Evolutionary conservation across 2,113 vertebrate genomes (phyloP).

Genomic region (Cynopterus brachyotis): DNA sequence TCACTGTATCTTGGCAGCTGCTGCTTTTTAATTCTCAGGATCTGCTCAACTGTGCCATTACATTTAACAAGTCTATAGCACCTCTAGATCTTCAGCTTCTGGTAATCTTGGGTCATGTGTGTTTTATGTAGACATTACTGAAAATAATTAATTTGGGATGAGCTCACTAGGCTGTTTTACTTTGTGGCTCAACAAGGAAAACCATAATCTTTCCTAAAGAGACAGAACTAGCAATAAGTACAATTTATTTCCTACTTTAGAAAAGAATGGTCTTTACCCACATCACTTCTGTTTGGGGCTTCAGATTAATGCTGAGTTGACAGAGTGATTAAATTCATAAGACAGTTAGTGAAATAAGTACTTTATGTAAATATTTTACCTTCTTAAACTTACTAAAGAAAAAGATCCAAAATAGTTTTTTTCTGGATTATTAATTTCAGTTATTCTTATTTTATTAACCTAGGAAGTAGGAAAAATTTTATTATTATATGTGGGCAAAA

Average conservation of each 20-base stretch:
- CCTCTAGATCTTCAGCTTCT: slow-evolving; percentile 10
- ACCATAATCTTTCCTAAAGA: slow-evolving; percentile 59
- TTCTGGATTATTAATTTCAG: background rate
- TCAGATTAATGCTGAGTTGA: slow-evolving; percentile 19
- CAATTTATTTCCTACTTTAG: slow-evolving; percentile 38
- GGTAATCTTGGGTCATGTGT: slow-evolving; percentile 17
- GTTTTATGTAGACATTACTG: slow-evolving; percentile 24
- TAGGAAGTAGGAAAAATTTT: background rate
- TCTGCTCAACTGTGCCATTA: background rate
- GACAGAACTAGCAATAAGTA: slow-evolving; percentile 19
- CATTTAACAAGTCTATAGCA: background rate
- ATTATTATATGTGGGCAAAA: background rate
- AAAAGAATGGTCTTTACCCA: background rate
- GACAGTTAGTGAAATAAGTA: slow-evolving; percentile 15
- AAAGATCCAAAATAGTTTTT: background rate
- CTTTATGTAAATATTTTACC: slow-evolving; percentile 29
- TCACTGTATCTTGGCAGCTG: slow-evolving; percentile 17
- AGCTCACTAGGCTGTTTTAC: slow-evolving; percentile 43
- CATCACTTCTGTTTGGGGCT: slow-evolving; percentile 14
- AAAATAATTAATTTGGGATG: slow-evolving; percentile 40
- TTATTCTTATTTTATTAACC: background rate
- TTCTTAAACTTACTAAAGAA: background rate
- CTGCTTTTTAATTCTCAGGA: background rate
- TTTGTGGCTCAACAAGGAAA: slow-evolving; percentile 49
- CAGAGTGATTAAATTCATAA: background rate